phyloP scores from a whole-genome alignment of 2,113 vertebrate species.

The Corythaixoides concolor region DNA sequence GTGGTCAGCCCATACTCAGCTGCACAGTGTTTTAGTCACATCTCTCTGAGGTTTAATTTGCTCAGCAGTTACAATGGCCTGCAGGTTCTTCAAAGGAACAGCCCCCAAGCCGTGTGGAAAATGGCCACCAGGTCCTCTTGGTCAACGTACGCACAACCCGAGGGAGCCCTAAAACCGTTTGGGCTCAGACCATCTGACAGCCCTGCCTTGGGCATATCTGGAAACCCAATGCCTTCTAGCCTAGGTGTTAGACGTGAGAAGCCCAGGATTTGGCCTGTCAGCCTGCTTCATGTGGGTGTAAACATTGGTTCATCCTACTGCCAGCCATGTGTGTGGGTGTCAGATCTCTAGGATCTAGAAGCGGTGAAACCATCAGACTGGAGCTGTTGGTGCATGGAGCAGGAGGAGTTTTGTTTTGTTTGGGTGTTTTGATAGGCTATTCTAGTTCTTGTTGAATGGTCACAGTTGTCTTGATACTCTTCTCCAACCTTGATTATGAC shows the following conservation, averaged over 20 bases:
- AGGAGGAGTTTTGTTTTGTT: not conserved
- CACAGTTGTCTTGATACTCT: not conserved
- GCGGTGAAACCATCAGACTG: not conserved
- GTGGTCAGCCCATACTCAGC: not conserved
- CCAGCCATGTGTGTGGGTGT: not conserved
- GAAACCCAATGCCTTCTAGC: not conserved
- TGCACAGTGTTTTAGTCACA: not conserved
- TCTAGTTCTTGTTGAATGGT: not conserved
- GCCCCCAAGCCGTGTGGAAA: not conserved
- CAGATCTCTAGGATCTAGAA: not conserved
- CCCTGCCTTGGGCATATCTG: not conserved
- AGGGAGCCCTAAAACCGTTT: not conserved
- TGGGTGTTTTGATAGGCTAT: not conserved
- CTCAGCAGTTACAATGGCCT: not conserved
- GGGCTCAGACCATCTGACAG: not conserved
- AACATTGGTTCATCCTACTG: not conserved
- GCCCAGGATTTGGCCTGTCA: not conserved
- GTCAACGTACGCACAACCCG: rapidly evolving
- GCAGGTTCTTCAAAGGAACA: not conserved
- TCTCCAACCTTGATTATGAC: not conserved
- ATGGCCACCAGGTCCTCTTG: not conserved
- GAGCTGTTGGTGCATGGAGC: not conserved
- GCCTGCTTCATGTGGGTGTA: not conserved
- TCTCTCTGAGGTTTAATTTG: not conserved
- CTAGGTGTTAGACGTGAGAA: not conserved